A percentile compares a stretch with the other conserved stretches of the same genome.
These are phyloP conservation scores for Rhaphigaster nebulosa DNA, from an alignment of 2,888 invertebrate genomes.

Conservation along the genomic window DNA sequence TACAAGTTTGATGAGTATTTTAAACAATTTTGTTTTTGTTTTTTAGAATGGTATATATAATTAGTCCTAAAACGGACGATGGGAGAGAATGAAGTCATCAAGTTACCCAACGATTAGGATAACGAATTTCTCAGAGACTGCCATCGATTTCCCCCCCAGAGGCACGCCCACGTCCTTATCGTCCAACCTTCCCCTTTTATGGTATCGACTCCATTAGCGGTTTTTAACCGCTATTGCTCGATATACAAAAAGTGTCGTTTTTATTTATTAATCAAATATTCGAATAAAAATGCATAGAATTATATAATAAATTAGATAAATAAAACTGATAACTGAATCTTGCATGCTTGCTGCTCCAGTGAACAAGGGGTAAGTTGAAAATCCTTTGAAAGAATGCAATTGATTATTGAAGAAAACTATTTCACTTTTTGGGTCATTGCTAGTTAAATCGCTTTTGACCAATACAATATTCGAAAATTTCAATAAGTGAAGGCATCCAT, in stretches of 20 bases:
- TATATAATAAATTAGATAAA: no score
- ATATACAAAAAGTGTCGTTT: neutral
- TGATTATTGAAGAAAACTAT: no score
- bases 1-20: neutral
- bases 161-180: slow-evolving; percentile 31
- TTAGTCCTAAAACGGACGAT: neutral
- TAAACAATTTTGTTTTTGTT: neutral
- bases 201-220: neutral
- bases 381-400: no score
- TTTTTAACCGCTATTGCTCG: neutral
- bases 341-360: no score
- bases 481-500: no score
- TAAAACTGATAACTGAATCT: no score
- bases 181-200: neutral
- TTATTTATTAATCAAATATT: no score
- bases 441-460: no score
- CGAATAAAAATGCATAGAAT: no score
- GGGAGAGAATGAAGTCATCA: neutral
- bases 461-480: no score
- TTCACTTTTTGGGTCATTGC: no score
- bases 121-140: neutral
- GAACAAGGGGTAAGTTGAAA: no score
- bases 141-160: neutral
- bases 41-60: neutral
- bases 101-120: neutral